These are phyloP conservation scores for Quadroppia sp. DNA, from an alignment of 2,888 invertebrate genomes.

Conservation along the genomic window DNA sequence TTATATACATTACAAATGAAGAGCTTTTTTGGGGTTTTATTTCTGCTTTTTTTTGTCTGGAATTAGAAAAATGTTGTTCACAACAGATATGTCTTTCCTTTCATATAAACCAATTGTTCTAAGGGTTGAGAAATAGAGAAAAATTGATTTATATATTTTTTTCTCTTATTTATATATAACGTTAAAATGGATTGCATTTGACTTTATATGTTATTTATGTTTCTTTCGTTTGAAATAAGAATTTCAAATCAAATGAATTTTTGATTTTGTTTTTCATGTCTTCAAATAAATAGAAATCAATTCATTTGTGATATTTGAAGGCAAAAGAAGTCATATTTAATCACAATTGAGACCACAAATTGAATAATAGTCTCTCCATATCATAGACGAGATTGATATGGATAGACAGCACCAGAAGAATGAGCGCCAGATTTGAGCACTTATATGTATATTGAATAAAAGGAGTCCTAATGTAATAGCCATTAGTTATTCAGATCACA, in stretches of 20 bases:
- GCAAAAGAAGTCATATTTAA: slow-evolving; percentile 5
- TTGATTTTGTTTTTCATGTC: background rate
- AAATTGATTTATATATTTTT: background rate
- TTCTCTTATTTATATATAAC: too few species aligned
- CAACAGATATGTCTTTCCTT: background rate
- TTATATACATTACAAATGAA: background rate
- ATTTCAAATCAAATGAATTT: background rate
- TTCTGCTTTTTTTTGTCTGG: background rate
- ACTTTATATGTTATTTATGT: background rate
- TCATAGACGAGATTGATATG: too few species aligned
- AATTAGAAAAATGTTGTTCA: slow-evolving; percentile 5
- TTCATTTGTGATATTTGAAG: background rate
- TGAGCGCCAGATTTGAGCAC: background rate
- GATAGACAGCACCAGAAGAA: background rate
- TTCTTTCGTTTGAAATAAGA: background rate
- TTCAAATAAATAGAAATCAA: background rate
- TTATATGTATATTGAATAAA: too few species aligned
- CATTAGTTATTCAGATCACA: too few species aligned
- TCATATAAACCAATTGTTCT: background rate
- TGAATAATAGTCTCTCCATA: background rate
- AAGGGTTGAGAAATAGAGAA: background rate
- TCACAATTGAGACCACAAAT: background rate
- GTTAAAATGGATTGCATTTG: background rate
- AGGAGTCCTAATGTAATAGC: too few species aligned
- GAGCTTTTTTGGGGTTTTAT: background rate